A percentile compares a stretch with the other conserved stretches of the same genome.
These are phyloP conservation scores for Strongylocentrotus purpuratus DNA, from an alignment of 35 echinoderm and acorn worm genomes.

Conservation along the genomic window DNA sequence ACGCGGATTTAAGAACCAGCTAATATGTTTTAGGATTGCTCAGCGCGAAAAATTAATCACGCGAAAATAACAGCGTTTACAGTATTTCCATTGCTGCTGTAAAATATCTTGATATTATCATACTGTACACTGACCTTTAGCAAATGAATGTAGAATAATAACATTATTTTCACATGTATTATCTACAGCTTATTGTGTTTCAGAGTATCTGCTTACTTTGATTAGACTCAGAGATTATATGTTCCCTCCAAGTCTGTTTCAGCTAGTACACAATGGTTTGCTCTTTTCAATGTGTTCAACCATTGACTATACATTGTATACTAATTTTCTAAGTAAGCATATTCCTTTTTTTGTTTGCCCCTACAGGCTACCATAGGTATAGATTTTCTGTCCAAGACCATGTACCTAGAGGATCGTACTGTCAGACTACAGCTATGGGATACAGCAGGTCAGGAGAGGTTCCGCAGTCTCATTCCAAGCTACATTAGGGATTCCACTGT, in stretches of 20 bases:
- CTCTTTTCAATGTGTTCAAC: no score
- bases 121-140: background rate
- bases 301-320: background rate
- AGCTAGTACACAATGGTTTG: no score
- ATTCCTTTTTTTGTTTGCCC: background rate
- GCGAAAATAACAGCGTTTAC: no score
- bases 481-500: slow-evolving; percentile 99
- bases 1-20: no score
- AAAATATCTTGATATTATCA: background rate
- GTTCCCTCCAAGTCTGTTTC: no score
- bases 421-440: slow-evolving; percentile 99
- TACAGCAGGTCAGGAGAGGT: slow-evolving; percentile 97
- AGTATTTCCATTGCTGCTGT: no score
- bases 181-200: no score
- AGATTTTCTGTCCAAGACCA: slow-evolving; percentile 99
- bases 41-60: no score
- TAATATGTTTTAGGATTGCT: no score
- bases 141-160: background rate
- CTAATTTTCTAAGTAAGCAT: background rate
- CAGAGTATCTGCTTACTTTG: no score
- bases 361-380: slow-evolving; percentile 98
- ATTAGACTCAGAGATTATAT: no score
- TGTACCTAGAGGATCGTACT: slow-evolving; percentile 99
- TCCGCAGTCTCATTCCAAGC: slow-evolving; percentile 98
- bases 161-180: no score